A percentile compares a stretch with the other conserved stretches of the same genome.
phyloP scores from a whole-genome alignment of 2,797 vertebrate genomes.

The Potorous gilbertii region DNA sequence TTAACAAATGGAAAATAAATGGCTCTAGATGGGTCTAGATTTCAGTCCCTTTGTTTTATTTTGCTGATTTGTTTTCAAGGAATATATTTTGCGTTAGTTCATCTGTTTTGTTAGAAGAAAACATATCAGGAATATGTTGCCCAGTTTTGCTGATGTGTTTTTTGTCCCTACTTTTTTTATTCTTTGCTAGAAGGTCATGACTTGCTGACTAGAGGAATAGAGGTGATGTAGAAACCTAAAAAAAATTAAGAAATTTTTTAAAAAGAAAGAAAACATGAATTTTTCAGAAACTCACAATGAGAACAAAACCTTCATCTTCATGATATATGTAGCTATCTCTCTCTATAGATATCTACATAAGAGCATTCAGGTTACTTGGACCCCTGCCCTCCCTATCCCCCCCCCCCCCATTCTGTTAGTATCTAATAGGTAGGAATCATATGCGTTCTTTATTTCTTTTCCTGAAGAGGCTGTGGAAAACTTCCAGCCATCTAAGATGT shows the following conservation, averaged over 20 bases:
- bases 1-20: neutral
- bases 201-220: neutral
- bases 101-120: neutral
- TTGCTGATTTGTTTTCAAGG: neutral
- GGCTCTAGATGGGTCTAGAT: neutral
- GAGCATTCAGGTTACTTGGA: neutral
- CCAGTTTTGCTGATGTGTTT: neutral
- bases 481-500: constrained; percentile 17
- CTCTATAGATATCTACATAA: neutral
- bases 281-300: neutral
- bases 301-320: neutral
- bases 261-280: neutral
- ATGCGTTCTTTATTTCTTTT: neutral
- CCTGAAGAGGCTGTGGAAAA: constrained; percentile 45
- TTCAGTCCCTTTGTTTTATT: neutral
- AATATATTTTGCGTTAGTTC: neutral
- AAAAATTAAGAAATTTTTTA: neutral
- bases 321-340: neutral
- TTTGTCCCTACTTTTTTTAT: neutral
- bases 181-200: neutral
- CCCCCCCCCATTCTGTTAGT: neutral
- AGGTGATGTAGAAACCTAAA: neutral
- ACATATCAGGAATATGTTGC: neutral
- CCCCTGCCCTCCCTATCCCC: neutral
- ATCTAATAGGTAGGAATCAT: neutral